Percentiles rank a stretch among this genome's conserved stretches.
Conservation (phyloP, 2,888 invertebrate species). For the Lumbricus terrestris region DNA sequence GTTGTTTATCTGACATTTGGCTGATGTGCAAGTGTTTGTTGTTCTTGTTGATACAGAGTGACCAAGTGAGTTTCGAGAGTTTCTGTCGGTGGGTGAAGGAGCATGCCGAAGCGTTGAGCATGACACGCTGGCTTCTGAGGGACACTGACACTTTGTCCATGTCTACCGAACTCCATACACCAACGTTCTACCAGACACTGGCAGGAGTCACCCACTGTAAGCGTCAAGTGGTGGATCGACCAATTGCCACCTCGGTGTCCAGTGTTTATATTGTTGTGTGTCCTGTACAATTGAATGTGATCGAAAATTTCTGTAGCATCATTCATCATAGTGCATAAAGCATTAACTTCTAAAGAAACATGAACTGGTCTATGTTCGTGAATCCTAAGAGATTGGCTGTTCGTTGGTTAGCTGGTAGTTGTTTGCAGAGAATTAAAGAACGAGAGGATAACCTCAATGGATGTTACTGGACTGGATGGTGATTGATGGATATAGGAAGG, state of each 20-base stretch:
- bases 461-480: too few species aligned
- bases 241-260: not conserved
- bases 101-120: conserved; percentile 71
- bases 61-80: conserved; percentile 61
- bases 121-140: conserved; percentile 71
- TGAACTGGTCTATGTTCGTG: too few species aligned
- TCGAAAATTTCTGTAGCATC: not conserved
- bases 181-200: conserved; percentile 86
- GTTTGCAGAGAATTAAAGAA: too few species aligned
- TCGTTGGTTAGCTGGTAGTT: too few species aligned
- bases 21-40: not conserved
- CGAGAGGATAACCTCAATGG: too few species aligned
- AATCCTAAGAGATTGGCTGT: too few species aligned
- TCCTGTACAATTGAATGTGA: not conserved
- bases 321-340: not conserved
- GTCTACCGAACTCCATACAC: conserved; percentile 78
- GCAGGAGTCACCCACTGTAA: conserved; percentile 88
- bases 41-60: conserved; percentile 52
- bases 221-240: conserved; percentile 46
- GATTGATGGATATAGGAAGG: too few species aligned
- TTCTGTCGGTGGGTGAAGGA: conserved; percentile 77
- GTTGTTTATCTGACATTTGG: not conserved
- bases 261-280: not conserved
- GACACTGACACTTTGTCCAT: conserved; percentile 70
- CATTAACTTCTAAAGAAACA: not conserved